Percentiles rank a stretch among this genome's conserved stretches.
These are phyloP conservation scores for Coccyzus lansbergi DNA, from an alignment of 2,797 vertebrate genomes.

Conservation along the genomic window DNA sequence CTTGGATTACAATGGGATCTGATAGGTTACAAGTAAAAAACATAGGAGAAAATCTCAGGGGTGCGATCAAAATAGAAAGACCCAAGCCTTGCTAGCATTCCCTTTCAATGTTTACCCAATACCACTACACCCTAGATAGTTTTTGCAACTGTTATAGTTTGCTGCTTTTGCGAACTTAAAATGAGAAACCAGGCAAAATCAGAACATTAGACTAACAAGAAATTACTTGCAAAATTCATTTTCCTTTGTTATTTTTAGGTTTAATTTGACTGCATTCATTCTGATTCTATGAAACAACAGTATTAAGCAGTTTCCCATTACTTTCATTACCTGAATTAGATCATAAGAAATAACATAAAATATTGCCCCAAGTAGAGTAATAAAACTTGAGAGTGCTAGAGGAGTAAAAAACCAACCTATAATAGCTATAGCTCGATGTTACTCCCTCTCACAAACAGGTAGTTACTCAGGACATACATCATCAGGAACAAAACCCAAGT, in stretches of 20 bases:
- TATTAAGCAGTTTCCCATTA: not conserved
- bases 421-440: not conserved
- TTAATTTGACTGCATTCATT: not conserved
- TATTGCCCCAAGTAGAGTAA: not conserved
- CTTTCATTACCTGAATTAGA: not conserved
- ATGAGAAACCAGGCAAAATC: not conserved
- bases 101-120: not conserved
- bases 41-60: not conserved
- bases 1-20: no score
- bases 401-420: rapidly evolving
- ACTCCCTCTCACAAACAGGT: not conserved
- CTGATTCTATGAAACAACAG: rapidly evolving
- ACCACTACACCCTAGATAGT: not conserved
- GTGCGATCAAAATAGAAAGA: not conserved
- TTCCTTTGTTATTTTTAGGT: not conserved
- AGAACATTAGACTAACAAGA: not conserved
- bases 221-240: not conserved
- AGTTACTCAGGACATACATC: not conserved
- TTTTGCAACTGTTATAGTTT: not conserved
- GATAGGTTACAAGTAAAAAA: not conserved
- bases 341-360: not conserved
- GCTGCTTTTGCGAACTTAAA: not conserved
- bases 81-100: not conserved
- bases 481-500: not conserved
- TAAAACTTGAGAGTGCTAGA: not conserved